Evolutionary conservation across 2,113 vertebrate species (phyloP).

Genomic region (Ophthalmolycus amberensis): DNA sequence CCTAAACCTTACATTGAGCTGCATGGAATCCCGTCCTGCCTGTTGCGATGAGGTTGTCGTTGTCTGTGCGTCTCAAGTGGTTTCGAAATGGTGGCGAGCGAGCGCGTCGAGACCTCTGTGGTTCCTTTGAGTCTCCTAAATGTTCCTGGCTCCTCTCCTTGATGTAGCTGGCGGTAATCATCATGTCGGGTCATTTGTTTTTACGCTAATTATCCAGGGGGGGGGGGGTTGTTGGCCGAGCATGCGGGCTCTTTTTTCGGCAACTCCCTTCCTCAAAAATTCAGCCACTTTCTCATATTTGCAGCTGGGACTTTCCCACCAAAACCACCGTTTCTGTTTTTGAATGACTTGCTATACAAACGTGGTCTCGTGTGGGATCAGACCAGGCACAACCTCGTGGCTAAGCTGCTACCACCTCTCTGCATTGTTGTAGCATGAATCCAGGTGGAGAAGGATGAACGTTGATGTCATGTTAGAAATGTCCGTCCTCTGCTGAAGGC

Average conservation of each 20-base stretch:
- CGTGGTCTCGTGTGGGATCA: neutral
- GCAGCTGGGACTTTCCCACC: slow-evolving; percentile 13
- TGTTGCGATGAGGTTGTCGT: slow-evolving; percentile 22
- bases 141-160: slow-evolving; percentile 21
- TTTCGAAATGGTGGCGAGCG: slow-evolving; percentile 10
- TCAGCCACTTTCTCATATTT: slow-evolving; percentile 11
- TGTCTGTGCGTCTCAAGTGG: slow-evolving; percentile 17
- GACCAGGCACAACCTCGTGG: neutral
- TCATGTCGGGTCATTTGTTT: neutral
- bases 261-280: slow-evolving; percentile 1
- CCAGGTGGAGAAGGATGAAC: neutral
- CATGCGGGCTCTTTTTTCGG: slow-evolving; percentile 33
- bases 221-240: slow-evolving; percentile 4
- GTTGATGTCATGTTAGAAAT: slow-evolving; percentile 54
- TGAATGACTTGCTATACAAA: too few species aligned
- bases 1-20: slow-evolving; percentile 12
- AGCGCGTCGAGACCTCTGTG: neutral
- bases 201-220: neutral
- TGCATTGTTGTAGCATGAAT: slow-evolving; percentile 66
- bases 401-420: slow-evolving; percentile 43
- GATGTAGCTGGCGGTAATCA: slow-evolving; percentile 41
- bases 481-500: slow-evolving; percentile 19
- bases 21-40: slow-evolving; percentile 59
- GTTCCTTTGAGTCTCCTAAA: slow-evolving; percentile 4
- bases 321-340: slow-evolving; percentile 18